Evolutionary conservation across 2,888 invertebrate species (phyloP).

Genomic region (Drosophila nr. perissopoda): DNA sequence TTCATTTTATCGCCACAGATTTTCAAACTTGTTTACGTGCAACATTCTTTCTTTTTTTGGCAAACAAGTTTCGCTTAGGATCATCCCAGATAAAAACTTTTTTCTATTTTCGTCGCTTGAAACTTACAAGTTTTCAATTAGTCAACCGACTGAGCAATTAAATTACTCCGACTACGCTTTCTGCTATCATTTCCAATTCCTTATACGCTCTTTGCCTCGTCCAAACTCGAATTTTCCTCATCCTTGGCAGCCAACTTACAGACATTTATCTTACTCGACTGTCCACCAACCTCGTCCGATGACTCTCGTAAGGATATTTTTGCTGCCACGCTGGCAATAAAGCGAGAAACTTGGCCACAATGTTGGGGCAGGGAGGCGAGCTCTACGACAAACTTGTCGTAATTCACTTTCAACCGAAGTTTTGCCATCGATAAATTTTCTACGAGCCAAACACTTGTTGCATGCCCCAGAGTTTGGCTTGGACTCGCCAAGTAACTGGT

Average conservation of each 20-base stretch:
- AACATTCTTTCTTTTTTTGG: constrained; percentile 11
- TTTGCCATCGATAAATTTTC: constrained; percentile 73
- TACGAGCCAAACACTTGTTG: constrained; percentile 69
- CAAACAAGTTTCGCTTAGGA: constrained; percentile 46
- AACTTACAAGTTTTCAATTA: constrained; percentile 76
- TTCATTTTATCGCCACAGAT: constrained; percentile 30
- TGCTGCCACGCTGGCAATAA: constrained; percentile 40
- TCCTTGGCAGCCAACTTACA: constrained; percentile 35
- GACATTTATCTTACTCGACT: constrained; percentile 70
- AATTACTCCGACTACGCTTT: constrained; percentile 48
- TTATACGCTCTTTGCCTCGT: constrained; percentile 23
- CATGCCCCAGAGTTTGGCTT: constrained; percentile 25
- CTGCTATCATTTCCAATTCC: constrained; percentile 26
- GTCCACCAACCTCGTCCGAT: constrained; percentile 32
- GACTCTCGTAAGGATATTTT: constrained; percentile 48
- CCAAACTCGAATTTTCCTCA: constrained; percentile 14
- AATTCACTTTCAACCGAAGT: constrained; percentile 74
- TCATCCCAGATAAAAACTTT: constrained; percentile 34
- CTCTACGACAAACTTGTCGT: constrained; percentile 67
- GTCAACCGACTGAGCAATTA: constrained; percentile 75
- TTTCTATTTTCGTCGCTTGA: constrained; percentile 52
- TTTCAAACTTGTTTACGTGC: constrained; percentile 8
- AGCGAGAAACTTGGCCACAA: constrained; percentile 33
- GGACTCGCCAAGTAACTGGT: not conserved
- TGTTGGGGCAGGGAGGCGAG: constrained; percentile 20